A percentile compares a stretch with the other conserved stretches of the same genome.
phyloP scores from a whole-genome alignment of 2,113 vertebrate species.

The Tragelaphus imberbis region DNA sequence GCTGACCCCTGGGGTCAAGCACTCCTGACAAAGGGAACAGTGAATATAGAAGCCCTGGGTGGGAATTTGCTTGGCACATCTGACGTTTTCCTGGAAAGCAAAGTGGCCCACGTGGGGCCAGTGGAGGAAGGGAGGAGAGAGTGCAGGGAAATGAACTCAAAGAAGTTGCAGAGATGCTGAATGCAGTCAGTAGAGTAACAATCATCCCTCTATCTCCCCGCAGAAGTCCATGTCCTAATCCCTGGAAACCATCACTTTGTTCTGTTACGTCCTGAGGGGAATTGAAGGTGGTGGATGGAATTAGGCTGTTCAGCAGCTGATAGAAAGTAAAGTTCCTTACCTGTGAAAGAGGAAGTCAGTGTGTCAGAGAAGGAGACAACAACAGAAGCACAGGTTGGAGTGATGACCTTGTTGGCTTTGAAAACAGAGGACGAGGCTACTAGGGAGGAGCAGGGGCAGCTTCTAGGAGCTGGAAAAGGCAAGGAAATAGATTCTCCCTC shows the following conservation, averaged over 20 bases:
- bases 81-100: background rate
- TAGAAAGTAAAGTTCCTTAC: background rate
- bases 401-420: background rate
- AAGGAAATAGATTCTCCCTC: background rate
- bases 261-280: background rate
- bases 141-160: background rate
- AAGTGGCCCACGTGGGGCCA: background rate
- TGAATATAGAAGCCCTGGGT: background rate
- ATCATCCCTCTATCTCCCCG: fast-evolving
- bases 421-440: background rate
- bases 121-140: background rate
- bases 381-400: background rate
- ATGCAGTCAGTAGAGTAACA: background rate
- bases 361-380: background rate
- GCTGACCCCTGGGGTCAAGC: background rate
- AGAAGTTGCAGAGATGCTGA: background rate
- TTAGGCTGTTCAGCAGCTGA: background rate
- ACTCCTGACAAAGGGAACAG: background rate
- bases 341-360: background rate
- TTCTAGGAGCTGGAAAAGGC: background rate
- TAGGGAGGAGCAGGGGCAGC: background rate
- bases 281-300: background rate
- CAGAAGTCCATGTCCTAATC: background rate
- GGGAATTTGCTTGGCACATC: background rate
- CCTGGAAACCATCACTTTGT: background rate